phyloP scores from a whole-genome alignment of 2,113 vertebrate genomes.

The Tringa solitaria region DNA sequence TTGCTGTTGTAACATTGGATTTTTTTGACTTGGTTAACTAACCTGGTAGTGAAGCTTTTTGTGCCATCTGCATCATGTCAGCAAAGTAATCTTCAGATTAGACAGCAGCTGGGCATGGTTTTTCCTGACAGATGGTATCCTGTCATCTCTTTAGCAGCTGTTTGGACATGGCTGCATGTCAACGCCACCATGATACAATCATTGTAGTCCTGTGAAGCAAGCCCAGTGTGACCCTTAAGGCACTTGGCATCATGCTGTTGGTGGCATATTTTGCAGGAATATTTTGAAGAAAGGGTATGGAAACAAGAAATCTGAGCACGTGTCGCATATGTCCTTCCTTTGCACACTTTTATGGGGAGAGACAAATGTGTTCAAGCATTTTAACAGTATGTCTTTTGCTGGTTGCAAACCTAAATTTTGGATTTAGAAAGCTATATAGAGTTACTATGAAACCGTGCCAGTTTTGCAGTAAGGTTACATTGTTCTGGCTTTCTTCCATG shows the following conservation, averaged over 20 bases:
- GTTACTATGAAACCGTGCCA: neutral
- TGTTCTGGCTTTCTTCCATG: constrained; percentile 16
- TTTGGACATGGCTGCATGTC: constrained; percentile 62
- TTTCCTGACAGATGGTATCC: constrained; percentile 69
- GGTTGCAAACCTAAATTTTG: constrained; percentile 26
- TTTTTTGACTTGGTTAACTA: constrained; percentile 46
- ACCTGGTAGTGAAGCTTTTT: constrained; percentile 31
- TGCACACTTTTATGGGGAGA: neutral
- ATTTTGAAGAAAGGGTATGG: constrained; percentile 47
- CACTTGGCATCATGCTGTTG: constrained; percentile 34
- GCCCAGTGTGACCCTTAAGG: constrained; percentile 38
- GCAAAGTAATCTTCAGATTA: constrained; percentile 48
- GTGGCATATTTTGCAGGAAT: constrained; percentile 22
- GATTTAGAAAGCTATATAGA: neutral
- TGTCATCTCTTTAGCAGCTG: constrained; percentile 71
- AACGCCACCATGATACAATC: constrained; percentile 51
- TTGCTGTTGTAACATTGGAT: neutral
- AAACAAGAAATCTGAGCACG: constrained; percentile 21
- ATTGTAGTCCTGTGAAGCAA: constrained; percentile 50
- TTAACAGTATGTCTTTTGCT: constrained; percentile 55
- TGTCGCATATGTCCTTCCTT: constrained; percentile 15
- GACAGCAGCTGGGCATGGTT: constrained; percentile 58
- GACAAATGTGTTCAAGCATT: constrained; percentile 39
- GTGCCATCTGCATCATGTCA: constrained; percentile 54
- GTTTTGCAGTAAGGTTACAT: neutral